Evolutionary conservation across 2,113 vertebrate genomes (phyloP), one percentile per base, ranked within the genome.

Genomic region (Rhabdomys dilectus): DNA sequence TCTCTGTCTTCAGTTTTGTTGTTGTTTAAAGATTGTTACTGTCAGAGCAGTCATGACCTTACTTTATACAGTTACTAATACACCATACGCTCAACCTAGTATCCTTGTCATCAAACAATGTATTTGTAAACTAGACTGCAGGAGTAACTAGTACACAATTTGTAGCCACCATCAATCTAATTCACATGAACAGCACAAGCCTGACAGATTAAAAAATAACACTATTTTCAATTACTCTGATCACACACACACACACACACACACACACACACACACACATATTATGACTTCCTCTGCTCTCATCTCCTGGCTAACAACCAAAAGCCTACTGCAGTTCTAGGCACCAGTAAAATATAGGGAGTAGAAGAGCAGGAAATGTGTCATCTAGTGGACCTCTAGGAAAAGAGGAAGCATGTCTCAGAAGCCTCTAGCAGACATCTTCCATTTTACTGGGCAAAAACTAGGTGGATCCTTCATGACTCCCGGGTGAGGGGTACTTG

Each of bases 61-160:
- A 82, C 53, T 82, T 82, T 82, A 39, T 39, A 39, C 36, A 82
- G 80, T 16, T 80, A 91, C 64, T 93, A 86, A 70, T 85, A 24
- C 48, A 75, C 31, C 91, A 21, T 76, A 45, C 42, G 17, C 66
- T 91, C 64, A 82, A 12, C 68, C 56, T 53, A 81, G 22, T n/a
- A n/a, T n/a, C 68, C 36, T 90, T 93, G 78, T 97, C 70, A 90
- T 45, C 34, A 94, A 81, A 92, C 17, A 17, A 73, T 78, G 1
- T 56, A 75, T 91, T 72, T 95, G 60, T 51, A 87, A 92, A 94
- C 1, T 58, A 78, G 42, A 39, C 89, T 4, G 0, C 16, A 45
- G 91, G 13, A 15, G 17, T 64, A 53, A 76, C 19, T 62, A 93
- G 77, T 56, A 34, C n/a, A 56, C 1, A 86, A 88, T 93, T 70